Base-by-base conservation (phyloP, 2,113 vertebrate genomes). In the Apeltes quadracus region DNA sequence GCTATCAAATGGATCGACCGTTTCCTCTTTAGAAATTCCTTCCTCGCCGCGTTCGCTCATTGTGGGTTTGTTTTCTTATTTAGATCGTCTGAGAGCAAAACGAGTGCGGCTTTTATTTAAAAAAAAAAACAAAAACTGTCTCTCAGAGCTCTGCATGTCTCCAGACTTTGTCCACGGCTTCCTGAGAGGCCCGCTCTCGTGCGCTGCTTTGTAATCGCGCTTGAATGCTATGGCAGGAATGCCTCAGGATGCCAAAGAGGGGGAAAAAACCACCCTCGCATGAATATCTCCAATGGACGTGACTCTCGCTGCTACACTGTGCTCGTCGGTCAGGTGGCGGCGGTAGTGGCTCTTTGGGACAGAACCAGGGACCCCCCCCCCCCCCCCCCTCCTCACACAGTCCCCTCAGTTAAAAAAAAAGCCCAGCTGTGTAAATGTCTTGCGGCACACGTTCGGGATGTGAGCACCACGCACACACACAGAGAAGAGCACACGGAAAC, bases 391-490 rank as follows among this genome's bases (percentile, higher is more conserved):
- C n/a, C n/a, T n/a, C n/a, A n/a, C n/a, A n/a, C n/a, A 93, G 91
- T 93, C 89, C 92, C 85, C 84, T 68, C 72, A 78, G 62, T 91
- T 88, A 83, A 83, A 89, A 90, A 83, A 83, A 89, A 90, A 89
- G 83, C 72, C 89, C 93, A 92, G 90, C 90, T 93, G 92, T 93
- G 90, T 91, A 92, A 93, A 93, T 92, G 91, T 74, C 89, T 93
- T 88, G 92, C 90, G 66, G 88, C 90, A 92, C 88, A 80, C 84
- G 67, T 85, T 81, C 78, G 91, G 86, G 92, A 93, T 91, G 83
- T 71, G 67, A 75, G 5, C 70, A 65, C 62, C 65, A 59, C 56
- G 66, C 79, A 66, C 48, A 51, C 32, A n/a, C 20, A 59, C 32
- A 74, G 36, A 61, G 38, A 43, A n/a, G 16, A 41, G 15, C 32